phyloP scores from a whole-genome alignment of 2,113 vertebrate species.

The Mus pahari region DNA sequence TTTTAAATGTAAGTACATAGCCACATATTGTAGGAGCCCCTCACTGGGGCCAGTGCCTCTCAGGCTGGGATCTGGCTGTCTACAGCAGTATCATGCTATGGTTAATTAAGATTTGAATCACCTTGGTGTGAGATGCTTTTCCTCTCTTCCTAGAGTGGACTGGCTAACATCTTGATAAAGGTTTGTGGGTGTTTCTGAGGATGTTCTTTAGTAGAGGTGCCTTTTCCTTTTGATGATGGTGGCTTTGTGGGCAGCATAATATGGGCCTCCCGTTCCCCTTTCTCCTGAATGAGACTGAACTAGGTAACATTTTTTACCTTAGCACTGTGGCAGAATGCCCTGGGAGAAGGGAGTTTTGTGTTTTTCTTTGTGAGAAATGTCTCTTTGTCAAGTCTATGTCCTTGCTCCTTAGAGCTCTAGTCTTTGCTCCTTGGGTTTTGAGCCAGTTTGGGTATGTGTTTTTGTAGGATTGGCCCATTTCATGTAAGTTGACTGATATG shows the following conservation, averaged over 20 bases:
- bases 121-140: neutral
- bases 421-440: neutral
- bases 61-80: neutral
- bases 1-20: neutral
- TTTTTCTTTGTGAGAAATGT: neutral
- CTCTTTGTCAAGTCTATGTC: neutral
- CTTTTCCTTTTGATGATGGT: neutral
- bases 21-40: neutral
- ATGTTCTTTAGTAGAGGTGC: neutral
- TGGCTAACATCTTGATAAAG: neutral
- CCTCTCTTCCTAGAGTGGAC: neutral
- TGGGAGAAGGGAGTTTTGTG: neutral
- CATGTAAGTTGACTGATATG: neutral
- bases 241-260: neutral
- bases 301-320: neutral
- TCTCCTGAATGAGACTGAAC: neutral
- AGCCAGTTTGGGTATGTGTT: neutral
- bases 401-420: neutral
- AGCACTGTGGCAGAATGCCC: neutral
- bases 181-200: neutral
- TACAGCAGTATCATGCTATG: neutral
- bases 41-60: neutral
- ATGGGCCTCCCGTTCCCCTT: neutral
- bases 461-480: neutral
- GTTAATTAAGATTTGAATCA: neutral